Conservation (phyloP, 2,888 invertebrate genomes). For the Sphaerophoria rueppellii region DNA sequence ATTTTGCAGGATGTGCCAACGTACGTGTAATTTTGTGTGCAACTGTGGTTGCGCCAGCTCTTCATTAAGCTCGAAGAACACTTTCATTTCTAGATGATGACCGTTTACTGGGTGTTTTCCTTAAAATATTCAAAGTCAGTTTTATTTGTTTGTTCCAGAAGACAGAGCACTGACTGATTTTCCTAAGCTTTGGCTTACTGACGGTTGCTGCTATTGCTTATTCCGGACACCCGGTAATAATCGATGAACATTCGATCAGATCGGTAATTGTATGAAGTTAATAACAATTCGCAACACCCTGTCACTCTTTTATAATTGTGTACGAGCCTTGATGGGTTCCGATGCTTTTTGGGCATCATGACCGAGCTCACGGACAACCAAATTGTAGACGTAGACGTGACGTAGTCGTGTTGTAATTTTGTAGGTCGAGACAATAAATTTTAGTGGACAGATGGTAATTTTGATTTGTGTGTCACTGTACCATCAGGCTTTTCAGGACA, state of each 20-base stretch:
- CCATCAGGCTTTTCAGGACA: background rate
- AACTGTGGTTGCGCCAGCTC: conserved; percentile 40
- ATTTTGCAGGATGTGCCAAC: conserved; percentile 52
- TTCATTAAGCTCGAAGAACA: conserved; percentile 56
- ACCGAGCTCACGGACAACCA: background rate
- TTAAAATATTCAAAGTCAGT: background rate
- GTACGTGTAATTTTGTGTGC: conserved; percentile 33
- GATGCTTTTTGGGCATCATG: background rate
- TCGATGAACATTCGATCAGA: too few species aligned
- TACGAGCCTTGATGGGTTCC: background rate
- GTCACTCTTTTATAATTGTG: background rate
- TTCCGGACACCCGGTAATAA: too few species aligned
- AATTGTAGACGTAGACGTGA: conserved; percentile 50
- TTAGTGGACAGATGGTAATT: conserved; percentile 70
- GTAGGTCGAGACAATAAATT: conserved; percentile 66
- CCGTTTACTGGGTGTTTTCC: background rate
- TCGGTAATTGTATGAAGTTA: too few species aligned
- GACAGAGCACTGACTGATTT: too few species aligned
- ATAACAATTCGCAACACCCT: background rate
- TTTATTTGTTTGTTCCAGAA: too few species aligned
- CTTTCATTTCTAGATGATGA: conserved; percentile 22
- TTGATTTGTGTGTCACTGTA: conserved; percentile 72
- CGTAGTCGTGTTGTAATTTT: conserved; percentile 61
- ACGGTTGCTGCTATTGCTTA: too few species aligned
- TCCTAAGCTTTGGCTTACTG: too few species aligned